Percentiles rank a stretch among this genome's conserved stretches.
Evolutionary conservation across 2,888 invertebrate species (phyloP).

Genomic region (Ochropleura leucogaster): DNA sequence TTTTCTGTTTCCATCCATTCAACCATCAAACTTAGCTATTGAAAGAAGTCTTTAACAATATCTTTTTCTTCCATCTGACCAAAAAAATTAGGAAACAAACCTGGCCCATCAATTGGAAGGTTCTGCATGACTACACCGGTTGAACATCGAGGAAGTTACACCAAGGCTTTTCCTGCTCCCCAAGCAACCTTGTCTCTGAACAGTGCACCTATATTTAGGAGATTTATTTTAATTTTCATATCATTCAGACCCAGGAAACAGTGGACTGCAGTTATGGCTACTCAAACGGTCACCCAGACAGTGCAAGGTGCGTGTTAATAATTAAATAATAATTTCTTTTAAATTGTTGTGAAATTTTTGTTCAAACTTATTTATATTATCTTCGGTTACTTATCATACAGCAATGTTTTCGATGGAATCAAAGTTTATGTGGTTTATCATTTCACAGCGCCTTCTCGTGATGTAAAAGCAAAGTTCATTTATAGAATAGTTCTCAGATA

Average conservation of each 20-base stretch:
- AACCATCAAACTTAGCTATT: constrained; percentile 26
- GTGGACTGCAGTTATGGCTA: constrained; percentile 74
- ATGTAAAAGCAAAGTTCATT: constrained; percentile 28
- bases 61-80: constrained; percentile 37
- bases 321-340: constrained; percentile 20
- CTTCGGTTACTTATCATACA: neutral
- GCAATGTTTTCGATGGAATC: neutral
- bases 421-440: neutral
- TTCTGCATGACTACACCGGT: constrained; percentile 76
- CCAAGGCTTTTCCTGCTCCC: constrained; percentile 72
- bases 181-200: constrained; percentile 68
- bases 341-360: neutral
- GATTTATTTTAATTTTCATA: constrained; percentile 77
- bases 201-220: constrained; percentile 80
- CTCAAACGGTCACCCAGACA: constrained; percentile 75
- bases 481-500: neutral
- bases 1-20: constrained; percentile 21
- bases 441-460: constrained; percentile 28
- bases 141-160: constrained; percentile 67
- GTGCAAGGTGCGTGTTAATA: constrained; percentile 72
- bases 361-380: neutral
- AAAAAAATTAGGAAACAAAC: constrained; percentile 60
- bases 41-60: constrained; percentile 52
- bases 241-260: constrained; percentile 75
- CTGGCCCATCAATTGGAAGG: constrained; percentile 50